phyloP scores from a whole-genome alignment of 2,888 invertebrate genomes.

The Villa cingulata region DNA sequence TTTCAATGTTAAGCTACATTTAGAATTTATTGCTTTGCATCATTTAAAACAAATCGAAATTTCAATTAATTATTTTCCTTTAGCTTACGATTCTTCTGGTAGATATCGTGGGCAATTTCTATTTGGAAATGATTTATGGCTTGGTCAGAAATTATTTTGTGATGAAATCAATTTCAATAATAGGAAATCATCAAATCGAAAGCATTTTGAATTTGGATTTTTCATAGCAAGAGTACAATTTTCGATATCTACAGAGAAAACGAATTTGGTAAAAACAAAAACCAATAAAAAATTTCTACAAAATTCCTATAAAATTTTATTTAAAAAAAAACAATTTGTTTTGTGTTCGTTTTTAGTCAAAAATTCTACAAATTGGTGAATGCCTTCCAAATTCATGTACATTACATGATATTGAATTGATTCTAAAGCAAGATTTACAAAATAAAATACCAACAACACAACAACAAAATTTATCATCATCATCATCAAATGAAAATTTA shows the following conservation, averaged over 20 bases:
- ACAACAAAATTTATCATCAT: not conserved
- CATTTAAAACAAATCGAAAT: too few relatives aligned
- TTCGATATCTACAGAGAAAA: slow-evolving; percentile 19
- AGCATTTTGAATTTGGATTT: slow-evolving; percentile 30
- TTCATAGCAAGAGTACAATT: slow-evolving; percentile 26
- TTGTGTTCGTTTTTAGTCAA: slow-evolving; percentile 38
- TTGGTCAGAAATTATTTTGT: slow-evolving; percentile 60
- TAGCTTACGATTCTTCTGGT: slow-evolving; percentile 69
- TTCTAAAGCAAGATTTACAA: slow-evolving; percentile 33
- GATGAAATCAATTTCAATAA: slow-evolving; percentile 39
- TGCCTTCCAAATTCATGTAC: slow-evolving; percentile 60
- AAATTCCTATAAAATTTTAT: too few relatives aligned
- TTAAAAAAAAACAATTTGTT: not conserved
- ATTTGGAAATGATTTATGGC: slow-evolving; percentile 71
- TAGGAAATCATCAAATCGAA: slow-evolving; percentile 20
- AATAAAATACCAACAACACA: slow-evolving; percentile 22
- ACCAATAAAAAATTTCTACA: too few relatives aligned
- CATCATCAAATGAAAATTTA: too few relatives aligned
- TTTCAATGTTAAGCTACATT: not conserved
- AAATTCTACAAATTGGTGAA: slow-evolving; percentile 56
- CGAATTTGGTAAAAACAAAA: slow-evolving; percentile 20
- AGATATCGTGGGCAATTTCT: slow-evolving; percentile 62
- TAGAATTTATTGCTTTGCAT: not conserved
- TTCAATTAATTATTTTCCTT: not conserved
- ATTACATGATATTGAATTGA: slow-evolving; percentile 38